Percentiles rank a stretch among this genome's conserved stretches.
These are phyloP conservation scores for Harmothoe impar DNA, from an alignment of 2,888 invertebrate genomes.

Conservation along the genomic window DNA sequence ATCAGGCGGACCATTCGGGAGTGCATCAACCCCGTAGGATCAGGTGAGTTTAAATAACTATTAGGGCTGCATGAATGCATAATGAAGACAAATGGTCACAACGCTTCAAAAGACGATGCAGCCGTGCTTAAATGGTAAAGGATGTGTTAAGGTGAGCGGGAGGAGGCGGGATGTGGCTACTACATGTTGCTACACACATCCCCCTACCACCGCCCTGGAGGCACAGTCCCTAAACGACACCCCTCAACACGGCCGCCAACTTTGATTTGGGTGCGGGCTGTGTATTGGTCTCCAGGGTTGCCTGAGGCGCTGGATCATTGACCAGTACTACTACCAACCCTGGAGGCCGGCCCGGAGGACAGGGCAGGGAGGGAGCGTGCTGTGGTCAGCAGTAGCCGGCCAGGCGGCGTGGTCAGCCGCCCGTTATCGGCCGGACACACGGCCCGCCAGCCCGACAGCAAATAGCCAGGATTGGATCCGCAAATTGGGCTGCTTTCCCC, in stretches of 20 bases:
- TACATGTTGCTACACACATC: not conserved
- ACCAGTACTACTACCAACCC: not conserved
- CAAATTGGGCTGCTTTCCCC: not conserved
- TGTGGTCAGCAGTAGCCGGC: not conserved
- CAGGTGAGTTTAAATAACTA: no score
- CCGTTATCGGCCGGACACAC: conserved; percentile 11
- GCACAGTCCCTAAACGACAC: not conserved
- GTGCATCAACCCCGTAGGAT: no score
- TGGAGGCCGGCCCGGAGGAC: no score
- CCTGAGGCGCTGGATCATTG: conserved; percentile 3
- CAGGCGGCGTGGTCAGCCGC: not conserved
- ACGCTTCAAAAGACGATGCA: no score
- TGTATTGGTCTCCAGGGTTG: not conserved
- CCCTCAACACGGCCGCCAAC: not conserved
- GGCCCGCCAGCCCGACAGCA: not conserved
- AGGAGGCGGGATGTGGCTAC: not conserved
- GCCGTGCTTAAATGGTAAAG: no score
- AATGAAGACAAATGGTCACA: no score
- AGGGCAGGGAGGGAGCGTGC: not conserved
- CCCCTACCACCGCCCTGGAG: not conserved
- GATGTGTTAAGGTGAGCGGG: no score
- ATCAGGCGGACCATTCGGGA: no score
- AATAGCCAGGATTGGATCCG: conserved; percentile 15
- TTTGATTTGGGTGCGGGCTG: not conserved
- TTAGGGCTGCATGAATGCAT: no score